These are phyloP conservation scores for Myotis myotis DNA, from an alignment of 2,797 vertebrate species.

Conservation along the genomic window DNA sequence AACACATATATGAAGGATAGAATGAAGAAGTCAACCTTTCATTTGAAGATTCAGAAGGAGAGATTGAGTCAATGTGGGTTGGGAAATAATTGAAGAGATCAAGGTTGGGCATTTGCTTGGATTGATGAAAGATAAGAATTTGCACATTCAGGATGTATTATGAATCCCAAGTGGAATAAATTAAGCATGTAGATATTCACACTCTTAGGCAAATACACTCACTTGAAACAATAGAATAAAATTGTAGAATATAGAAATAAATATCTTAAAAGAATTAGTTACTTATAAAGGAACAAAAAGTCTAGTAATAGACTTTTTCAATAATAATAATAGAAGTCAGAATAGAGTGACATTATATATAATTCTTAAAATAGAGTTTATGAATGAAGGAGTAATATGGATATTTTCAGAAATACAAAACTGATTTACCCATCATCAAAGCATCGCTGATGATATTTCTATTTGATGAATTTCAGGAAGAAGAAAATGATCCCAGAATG, in stretches of 20 bases:
- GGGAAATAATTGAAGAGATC: not conserved
- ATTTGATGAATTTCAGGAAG: not conserved
- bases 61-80: not conserved
- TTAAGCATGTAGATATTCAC: not conserved
- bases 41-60: not conserved
- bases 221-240: not conserved
- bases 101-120: not conserved
- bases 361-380: not conserved
- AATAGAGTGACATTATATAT: not conserved
- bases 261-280: not conserved
- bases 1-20: not conserved
- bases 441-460: not conserved
- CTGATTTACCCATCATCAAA: not conserved
- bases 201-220: not conserved
- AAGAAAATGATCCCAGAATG: not conserved
- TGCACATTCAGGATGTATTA: not conserved
- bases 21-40: not conserved
- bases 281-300: not conserved
- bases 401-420: not conserved
- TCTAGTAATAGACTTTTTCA: not conserved
- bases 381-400: not conserved
- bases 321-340: not conserved
- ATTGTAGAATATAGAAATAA: not conserved
- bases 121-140: constrained; percentile 23
- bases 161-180: not conserved